phyloP scores from a whole-genome alignment of 2,113 vertebrate species.

The Potamarius usumacintae region DNA sequence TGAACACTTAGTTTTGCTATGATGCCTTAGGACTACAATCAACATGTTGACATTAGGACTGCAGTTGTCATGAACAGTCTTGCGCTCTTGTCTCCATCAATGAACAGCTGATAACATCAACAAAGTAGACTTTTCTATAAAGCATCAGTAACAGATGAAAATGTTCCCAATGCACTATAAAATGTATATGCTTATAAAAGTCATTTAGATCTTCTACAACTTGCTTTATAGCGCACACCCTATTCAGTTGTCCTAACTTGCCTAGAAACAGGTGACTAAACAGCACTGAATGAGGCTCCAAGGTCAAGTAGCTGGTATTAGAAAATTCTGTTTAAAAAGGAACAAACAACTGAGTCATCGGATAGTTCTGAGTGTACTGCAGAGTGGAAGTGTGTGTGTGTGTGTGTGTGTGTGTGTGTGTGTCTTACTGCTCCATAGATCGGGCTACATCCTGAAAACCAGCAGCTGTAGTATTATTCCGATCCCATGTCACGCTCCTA shows the following conservation, averaged over 20 bases:
- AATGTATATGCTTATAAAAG: neutral
- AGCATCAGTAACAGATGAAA: neutral
- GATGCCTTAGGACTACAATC: too few relatives aligned
- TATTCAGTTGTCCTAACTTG: neutral
- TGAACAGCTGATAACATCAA: too few relatives aligned
- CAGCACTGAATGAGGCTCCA: neutral
- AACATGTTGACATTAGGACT: too few relatives aligned
- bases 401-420: neutral
- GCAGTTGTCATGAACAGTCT: too few relatives aligned
- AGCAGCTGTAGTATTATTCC: slow-evolving; percentile 83
- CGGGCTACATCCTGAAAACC: slow-evolving; percentile 89
- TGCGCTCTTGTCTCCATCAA: too few relatives aligned
- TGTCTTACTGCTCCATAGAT: slow-evolving; percentile 68
- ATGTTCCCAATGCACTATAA: neutral
- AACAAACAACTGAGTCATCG: neutral
- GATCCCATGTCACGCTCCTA: slow-evolving; percentile 89
- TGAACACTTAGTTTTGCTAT: too few relatives aligned
- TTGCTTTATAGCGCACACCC: neutral
- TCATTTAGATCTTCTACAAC: too few relatives aligned
- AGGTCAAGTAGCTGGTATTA: neutral
- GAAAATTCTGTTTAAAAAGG: neutral
- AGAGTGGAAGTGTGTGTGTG: slow-evolving; percentile 59
- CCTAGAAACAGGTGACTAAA: neutral
- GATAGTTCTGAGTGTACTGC: slow-evolving; percentile 15
- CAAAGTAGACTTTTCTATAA: neutral